Conservation (phyloP, 30 jellyfish, hydroid and myxozoan species). For the Pseudorhiza aurosa region DNA sequence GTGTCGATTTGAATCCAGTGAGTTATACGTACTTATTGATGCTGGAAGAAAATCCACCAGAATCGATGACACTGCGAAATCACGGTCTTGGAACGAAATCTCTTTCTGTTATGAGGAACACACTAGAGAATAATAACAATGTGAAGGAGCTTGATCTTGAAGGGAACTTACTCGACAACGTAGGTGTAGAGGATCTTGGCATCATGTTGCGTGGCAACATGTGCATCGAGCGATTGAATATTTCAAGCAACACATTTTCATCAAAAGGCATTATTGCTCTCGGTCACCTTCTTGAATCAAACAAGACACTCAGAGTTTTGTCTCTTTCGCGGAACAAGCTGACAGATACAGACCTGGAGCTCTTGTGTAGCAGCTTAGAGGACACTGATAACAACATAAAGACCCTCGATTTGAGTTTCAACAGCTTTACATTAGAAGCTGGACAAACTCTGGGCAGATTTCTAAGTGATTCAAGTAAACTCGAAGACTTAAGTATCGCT, state of each 20-base stretch:
- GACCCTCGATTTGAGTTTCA: conserved; percentile 54
- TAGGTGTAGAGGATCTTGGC: conserved; percentile 58
- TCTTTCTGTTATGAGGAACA: not conserved
- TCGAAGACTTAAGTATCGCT: conserved; percentile 32
- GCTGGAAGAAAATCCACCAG: conserved; percentile 61
- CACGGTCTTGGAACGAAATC: conserved; percentile 58
- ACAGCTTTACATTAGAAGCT: conserved; percentile 55
- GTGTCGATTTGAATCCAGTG: conserved; percentile 21
- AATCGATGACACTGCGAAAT: conserved; percentile 14
- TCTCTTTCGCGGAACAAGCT: conserved; percentile 35
- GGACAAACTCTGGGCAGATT: conserved; percentile 47
- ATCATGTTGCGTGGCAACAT: conserved; percentile 51
- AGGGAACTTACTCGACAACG: conserved; percentile 40
- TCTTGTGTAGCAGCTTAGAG: conserved; percentile 53
- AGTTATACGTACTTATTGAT: conserved; percentile 49
- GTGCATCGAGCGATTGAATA: conserved; percentile 17
- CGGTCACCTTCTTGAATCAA: conserved; percentile 53
- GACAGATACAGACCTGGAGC: conserved; percentile 58
- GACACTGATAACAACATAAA: conserved; percentile 37
- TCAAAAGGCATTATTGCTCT: conserved; percentile 51
- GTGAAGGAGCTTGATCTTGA: conserved; percentile 61
- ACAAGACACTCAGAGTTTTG: conserved; percentile 30
- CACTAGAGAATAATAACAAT: conserved; percentile 38
- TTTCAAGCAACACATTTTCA: conserved; percentile 39
- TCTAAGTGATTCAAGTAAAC: conserved; percentile 1